Percentiles rank a stretch among this genome's conserved stretches.
Evolutionary conservation across 2,797 vertebrate genomes (phyloP).

Genomic region (Intellagama lesueurii): DNA sequence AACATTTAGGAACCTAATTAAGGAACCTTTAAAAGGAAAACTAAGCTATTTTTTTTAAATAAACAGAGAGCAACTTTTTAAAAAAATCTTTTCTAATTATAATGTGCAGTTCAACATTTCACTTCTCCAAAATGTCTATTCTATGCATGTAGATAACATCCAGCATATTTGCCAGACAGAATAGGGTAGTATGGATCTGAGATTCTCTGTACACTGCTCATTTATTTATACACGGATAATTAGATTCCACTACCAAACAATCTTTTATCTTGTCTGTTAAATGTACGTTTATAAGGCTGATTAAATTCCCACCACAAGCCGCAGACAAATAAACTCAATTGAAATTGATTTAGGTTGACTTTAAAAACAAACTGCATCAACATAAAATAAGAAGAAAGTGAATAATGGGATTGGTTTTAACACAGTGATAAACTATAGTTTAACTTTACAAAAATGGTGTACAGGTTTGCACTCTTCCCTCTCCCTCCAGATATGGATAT

Average conservation of each 20-base stretch:
- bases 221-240: slow-evolving; percentile 63
- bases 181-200: slow-evolving; percentile 1
- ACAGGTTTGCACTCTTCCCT: neutral
- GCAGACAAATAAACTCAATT: slow-evolving; percentile 59
- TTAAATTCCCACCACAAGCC: slow-evolving; percentile 51
- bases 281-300: slow-evolving; percentile 65
- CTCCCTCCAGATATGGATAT: neutral
- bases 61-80: neutral
- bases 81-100: neutral
- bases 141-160: neutral
- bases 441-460: neutral
- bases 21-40: neutral
- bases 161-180: slow-evolving; percentile 15
- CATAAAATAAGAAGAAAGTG: slow-evolving; percentile 23
- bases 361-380: slow-evolving; percentile 51
- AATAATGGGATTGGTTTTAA: slow-evolving; percentile 21
- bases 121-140: slow-evolving; percentile 1
- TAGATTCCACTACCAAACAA: slow-evolving; percentile 61
- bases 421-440: neutral
- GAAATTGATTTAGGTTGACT: slow-evolving; percentile 58
- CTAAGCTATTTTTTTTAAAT: neutral
- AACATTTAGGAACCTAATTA: slow-evolving; percentile 10
- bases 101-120: neutral
- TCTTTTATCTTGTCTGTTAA: slow-evolving; percentile 65
- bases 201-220: neutral